phyloP scores from a whole-genome alignment of 2,113 vertebrate species.

The Paracanthobrama guichenoti region DNA sequence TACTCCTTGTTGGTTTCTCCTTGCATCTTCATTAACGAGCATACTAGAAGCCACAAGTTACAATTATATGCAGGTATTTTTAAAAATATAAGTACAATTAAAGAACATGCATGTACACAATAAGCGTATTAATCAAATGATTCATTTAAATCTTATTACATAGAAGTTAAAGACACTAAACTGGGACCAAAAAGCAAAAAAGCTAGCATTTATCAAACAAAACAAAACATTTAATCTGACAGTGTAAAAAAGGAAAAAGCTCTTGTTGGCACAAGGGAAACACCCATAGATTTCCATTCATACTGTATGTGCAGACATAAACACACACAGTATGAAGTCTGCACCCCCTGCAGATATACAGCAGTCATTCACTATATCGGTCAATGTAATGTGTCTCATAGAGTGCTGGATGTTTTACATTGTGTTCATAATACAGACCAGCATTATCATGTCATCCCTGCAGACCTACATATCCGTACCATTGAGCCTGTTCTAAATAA shows the following conservation, averaged over 20 bases:
- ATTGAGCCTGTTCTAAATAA: background rate
- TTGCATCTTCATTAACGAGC: no score
- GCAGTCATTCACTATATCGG: constrained; percentile 3
- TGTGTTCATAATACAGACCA: background rate
- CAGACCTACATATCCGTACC: background rate
- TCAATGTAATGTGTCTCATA: constrained; percentile 11
- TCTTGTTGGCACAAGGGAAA: background rate
- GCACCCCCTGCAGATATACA: constrained; percentile 13
- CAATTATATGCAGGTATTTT: no score
- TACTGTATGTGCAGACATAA: background rate
- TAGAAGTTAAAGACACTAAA: no score
- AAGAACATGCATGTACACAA: no score
- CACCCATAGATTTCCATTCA: background rate
- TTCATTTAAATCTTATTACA: no score
- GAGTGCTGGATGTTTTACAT: constrained; percentile 5
- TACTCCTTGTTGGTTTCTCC: no score
- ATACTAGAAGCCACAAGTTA: no score
- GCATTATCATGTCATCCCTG: background rate
- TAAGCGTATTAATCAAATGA: no score
- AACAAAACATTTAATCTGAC: background rate
- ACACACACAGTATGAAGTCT: constrained; percentile 21
- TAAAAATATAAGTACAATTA: no score
- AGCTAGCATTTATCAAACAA: no score
- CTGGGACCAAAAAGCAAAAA: no score
- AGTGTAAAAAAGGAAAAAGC: background rate